Evolutionary conservation across 2,113 vertebrate species (phyloP).

Genomic region (Apteryx owenii): DNA sequence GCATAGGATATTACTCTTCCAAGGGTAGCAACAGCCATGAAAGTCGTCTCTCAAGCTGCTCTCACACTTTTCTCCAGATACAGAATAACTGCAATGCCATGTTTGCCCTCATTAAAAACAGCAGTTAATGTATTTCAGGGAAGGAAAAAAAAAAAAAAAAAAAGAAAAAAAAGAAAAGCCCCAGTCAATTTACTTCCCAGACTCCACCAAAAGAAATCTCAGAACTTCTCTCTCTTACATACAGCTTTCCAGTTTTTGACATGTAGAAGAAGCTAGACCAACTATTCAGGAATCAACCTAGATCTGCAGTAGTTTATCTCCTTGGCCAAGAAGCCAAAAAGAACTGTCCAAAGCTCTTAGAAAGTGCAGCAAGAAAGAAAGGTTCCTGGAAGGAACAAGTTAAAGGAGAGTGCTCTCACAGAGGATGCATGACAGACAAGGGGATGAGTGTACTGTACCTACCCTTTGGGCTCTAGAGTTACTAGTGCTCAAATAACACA

Average conservation of each 20-base stretch:
- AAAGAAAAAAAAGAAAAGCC: too few relatives aligned
- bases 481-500: neutral
- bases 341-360: neutral
- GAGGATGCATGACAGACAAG: neutral
- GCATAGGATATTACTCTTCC: neutral
- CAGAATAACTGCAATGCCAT: neutral
- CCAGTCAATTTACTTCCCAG: neutral
- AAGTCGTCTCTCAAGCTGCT: neutral
- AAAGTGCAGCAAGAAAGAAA: neutral
- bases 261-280: neutral
- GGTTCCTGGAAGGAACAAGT: neutral
- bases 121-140: neutral
- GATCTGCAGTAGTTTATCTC: neutral
- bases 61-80: neutral
- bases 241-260: neutral
- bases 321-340: neutral
- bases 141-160: neutral
- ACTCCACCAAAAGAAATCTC: neutral
- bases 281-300: neutral
- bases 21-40: neutral
- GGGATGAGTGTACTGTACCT: neutral
- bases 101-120: neutral
- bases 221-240: neutral
- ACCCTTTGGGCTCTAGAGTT: neutral
- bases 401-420: neutral